phyloP scores from a whole-genome alignment of 2,113 vertebrate genomes.

The Aix galericulata region DNA sequence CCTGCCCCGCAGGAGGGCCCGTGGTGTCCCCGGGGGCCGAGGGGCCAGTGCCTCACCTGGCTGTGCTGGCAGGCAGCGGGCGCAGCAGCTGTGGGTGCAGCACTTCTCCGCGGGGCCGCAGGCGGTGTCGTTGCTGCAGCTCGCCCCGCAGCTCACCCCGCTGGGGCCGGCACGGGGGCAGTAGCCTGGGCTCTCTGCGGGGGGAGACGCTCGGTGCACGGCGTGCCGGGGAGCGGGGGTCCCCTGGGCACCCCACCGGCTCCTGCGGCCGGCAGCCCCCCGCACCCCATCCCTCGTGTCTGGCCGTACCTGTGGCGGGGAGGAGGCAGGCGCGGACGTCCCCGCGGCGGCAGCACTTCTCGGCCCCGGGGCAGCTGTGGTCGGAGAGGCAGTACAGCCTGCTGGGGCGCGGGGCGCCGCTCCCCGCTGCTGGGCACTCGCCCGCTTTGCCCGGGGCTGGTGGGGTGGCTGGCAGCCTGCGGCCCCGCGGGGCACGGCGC shows the following conservation, averaged over 20 bases:
- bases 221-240: rapidly evolving
- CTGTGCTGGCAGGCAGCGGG: background rate
- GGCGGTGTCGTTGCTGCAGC: background rate
- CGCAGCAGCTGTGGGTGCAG: slow-evolving; percentile 2
- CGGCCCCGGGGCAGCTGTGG: background rate
- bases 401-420: rapidly evolving
- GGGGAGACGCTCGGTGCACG: background rate
- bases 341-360: slow-evolving; percentile 45
- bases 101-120: slow-evolving; percentile 25
- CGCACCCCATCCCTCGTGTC: background rate
- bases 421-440: rapidly evolving
- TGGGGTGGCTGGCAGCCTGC: background rate
- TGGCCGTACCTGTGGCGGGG: background rate
- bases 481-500: rapidly evolving
- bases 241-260: rapidly evolving
- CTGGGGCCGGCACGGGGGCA: background rate
- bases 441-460: background rate
- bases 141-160: background rate
- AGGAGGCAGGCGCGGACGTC: slow-evolving; percentile 30
- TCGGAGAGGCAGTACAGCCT: slow-evolving; percentile 23
- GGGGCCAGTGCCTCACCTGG: background rate
- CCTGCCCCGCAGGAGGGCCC: too few relatives aligned
- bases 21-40: background rate
- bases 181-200: slow-evolving; percentile 31
- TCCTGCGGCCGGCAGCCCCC: background rate